Conservation (phyloP, 2,113 vertebrate genomes). For the Cyanoliseus patagonus region DNA sequence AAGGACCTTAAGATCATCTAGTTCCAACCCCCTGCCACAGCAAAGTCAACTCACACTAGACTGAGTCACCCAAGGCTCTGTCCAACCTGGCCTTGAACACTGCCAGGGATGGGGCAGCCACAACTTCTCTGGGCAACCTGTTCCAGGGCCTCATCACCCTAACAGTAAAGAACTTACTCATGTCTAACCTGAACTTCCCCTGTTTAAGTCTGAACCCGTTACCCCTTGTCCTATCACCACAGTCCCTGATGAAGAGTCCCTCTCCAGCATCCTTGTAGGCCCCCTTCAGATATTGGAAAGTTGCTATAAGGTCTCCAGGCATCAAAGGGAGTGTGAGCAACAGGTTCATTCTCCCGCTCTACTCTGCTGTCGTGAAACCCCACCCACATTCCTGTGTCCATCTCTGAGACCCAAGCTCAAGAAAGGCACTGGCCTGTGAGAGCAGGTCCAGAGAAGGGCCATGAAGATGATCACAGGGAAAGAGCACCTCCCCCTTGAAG, state of each 20-base stretch:
- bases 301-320: not conserved
- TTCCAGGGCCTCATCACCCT: not conserved
- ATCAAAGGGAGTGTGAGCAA: not conserved
- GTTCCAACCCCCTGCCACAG: not conserved
- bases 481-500: not conserved
- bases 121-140: not conserved
- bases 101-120: not conserved
- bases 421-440: not conserved
- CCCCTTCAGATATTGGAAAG: not conserved
- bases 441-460: not conserved
- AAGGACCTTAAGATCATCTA: not conserved
- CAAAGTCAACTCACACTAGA: not conserved
- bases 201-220: not conserved
- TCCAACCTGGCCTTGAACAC: not conserved
- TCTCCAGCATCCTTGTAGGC: not conserved
- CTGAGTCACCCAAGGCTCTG: not conserved
- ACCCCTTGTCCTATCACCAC: too few species aligned
- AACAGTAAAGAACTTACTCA: not conserved
- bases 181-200: not conserved
- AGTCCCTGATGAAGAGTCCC: not conserved
- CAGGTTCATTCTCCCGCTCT: not conserved
- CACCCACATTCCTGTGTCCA: rapidly evolving
- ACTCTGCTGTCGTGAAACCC: rapidly evolving
- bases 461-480: rapidly evolving
- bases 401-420: rapidly evolving